Evolutionary conservation across 2,113 vertebrate genomes (phyloP).

Genomic region (Aegotheles bennettii): DNA sequence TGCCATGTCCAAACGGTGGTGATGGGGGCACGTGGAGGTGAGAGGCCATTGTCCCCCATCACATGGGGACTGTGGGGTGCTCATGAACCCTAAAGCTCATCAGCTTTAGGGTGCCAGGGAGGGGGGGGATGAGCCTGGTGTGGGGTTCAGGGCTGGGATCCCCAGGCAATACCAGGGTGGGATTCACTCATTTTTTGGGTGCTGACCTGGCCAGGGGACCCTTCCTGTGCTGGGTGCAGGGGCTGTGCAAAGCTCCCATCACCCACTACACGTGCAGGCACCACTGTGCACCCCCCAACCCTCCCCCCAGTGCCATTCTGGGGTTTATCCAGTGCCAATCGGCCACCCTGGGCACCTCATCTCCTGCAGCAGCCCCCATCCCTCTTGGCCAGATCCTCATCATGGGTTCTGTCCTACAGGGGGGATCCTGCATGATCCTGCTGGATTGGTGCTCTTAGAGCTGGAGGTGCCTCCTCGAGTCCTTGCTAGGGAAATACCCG

Average conservation of each 20-base stretch:
- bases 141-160: not conserved
- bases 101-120: not conserved
- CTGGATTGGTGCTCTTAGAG: fast-evolving
- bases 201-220: no score
- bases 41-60: fast-evolving
- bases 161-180: not conserved
- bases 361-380: fast-evolving
- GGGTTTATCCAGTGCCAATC: not conserved
- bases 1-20: fast-evolving
- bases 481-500: not conserved
- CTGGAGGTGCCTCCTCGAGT: not conserved
- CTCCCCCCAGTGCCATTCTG: fast-evolving
- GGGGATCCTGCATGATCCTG: no score
- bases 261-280: fast-evolving
- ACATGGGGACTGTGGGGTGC: fast-evolving
- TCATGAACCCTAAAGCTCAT: fast-evolving
- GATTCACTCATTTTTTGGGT: not conserved
- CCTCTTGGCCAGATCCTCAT: not conserved
- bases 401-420: no score
- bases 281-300: fast-evolving
- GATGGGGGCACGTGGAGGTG: not conserved
- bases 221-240: fast-evolving
- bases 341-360: no score
- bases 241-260: not conserved
- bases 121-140: not conserved